Evolutionary conservation across 64 coral and sea anemone genomes (phyloP).

Genomic region (Montipora foliosa): DNA sequence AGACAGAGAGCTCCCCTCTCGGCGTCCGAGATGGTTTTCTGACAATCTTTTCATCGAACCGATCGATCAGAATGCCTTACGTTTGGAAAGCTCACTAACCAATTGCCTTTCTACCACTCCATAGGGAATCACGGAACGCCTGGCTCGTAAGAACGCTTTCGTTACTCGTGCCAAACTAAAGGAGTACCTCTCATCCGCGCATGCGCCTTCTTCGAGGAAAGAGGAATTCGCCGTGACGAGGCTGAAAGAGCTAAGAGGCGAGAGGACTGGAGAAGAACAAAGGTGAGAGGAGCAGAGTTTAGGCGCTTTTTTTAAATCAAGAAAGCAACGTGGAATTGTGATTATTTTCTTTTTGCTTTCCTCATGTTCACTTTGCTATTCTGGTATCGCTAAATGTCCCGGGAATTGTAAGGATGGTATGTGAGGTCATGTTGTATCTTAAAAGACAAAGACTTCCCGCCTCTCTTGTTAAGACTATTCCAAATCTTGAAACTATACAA

Average conservation of each 20-base stretch:
- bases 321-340: no score
- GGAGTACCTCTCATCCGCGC: conserved; percentile 82
- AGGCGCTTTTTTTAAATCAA: background rate
- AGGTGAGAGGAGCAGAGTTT: conserved; percentile 28
- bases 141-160: conserved; percentile 93
- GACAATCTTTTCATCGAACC: background rate
- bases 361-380: no score
- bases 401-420: no score
- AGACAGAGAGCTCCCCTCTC: background rate
- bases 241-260: conserved; percentile 80
- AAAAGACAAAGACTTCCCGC: no score
- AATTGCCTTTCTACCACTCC: background rate
- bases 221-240: conserved; percentile 78
- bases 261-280: conserved; percentile 50
- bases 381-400: no score
- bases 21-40: background rate
- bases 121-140: conserved; percentile 84
- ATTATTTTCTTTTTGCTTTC: no score
- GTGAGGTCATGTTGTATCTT: no score
- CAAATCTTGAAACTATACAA: no score
- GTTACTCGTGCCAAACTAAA: conserved; percentile 84
- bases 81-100: background rate
- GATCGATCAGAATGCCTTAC: background rate
- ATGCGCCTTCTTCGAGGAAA: conserved; percentile 76
- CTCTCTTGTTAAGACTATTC: no score